phyloP scores from a whole-genome alignment of 2,113 vertebrate genomes.

The Silurus asotus region DNA sequence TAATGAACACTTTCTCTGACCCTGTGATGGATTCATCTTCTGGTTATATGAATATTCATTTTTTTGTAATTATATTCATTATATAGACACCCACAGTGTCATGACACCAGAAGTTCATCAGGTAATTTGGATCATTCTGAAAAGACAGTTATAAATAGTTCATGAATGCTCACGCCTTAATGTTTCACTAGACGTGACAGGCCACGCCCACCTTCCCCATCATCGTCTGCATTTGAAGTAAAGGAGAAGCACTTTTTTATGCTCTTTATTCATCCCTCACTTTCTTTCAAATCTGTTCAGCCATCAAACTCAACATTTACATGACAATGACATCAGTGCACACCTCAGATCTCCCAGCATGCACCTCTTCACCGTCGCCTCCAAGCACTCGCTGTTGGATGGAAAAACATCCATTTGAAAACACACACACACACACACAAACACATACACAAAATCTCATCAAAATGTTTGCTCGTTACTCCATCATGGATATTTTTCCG shows the following conservation, averaged over 20 bases:
- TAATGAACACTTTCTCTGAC: too few species aligned
- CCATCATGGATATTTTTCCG: slow-evolving; percentile 13
- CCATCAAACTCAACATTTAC: not conserved
- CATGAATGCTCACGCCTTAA: not conserved
- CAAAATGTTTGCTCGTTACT: not conserved
- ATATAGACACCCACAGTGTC: not conserved
- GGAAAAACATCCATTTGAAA: slow-evolving; percentile 6
- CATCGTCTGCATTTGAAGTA: not conserved
- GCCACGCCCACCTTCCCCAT: not conserved
- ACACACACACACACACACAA: not conserved
- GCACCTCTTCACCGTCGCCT: not conserved
- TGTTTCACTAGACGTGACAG: not conserved
- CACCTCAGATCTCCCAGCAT: not conserved
- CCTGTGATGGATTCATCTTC: too few species aligned
- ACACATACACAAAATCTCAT: not conserved
- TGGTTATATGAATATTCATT: too few species aligned
- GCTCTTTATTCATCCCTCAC: not conserved
- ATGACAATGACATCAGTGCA: not conserved
- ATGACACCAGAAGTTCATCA: not conserved
- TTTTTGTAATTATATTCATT: too few species aligned
- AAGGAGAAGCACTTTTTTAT: not conserved
- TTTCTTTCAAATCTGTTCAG: not conserved
- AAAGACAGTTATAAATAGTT: not conserved
- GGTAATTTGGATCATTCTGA: too few species aligned
- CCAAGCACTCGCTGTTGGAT: not conserved